Percentiles rank a stretch among this genome's conserved stretches.
phyloP scores from a whole-genome alignment of 2,797 vertebrate genomes.

The Cyclura pinguis region DNA sequence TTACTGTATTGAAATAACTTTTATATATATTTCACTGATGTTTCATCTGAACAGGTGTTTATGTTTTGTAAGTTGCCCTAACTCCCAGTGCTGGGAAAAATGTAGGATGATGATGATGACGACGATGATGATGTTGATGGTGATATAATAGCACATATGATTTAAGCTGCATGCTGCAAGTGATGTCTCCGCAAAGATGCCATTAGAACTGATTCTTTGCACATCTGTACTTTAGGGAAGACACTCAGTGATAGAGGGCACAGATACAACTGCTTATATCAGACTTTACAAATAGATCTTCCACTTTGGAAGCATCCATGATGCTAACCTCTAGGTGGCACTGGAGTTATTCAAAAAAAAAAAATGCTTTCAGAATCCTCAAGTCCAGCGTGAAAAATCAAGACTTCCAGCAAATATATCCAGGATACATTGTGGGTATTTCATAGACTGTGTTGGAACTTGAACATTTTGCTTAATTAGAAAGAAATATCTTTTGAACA shows the following conservation, averaged over 20 bases:
- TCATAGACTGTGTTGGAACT: constrained; percentile 10
- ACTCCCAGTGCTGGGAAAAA: too few species aligned
- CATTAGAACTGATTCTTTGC: too few species aligned
- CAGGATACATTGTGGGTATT: constrained; percentile 44
- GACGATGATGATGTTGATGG: too few species aligned
- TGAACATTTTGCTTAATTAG: constrained; percentile 36
- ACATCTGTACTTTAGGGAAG: too few species aligned
- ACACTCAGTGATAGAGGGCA: background rate
- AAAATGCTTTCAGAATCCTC: background rate
- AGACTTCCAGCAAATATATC: background rate
- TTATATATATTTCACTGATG: too few species aligned
- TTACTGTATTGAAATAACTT: too few species aligned
- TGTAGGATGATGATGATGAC: too few species aligned
- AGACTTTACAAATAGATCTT: background rate
- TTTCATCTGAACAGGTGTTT: background rate
- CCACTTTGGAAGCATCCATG: background rate
- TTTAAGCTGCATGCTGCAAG: too few species aligned
- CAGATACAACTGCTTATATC: background rate
- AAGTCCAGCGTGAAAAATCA: accelerated
- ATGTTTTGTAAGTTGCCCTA: too few species aligned
- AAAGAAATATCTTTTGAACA: constrained; percentile 34
- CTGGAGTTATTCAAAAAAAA: constrained; percentile 62
- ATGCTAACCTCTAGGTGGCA: constrained; percentile 69
- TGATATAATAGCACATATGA: too few species aligned
- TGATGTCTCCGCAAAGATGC: too few species aligned